phyloP scores from a whole-genome alignment of 2,888 invertebrate species.

The Leucania comma region DNA sequence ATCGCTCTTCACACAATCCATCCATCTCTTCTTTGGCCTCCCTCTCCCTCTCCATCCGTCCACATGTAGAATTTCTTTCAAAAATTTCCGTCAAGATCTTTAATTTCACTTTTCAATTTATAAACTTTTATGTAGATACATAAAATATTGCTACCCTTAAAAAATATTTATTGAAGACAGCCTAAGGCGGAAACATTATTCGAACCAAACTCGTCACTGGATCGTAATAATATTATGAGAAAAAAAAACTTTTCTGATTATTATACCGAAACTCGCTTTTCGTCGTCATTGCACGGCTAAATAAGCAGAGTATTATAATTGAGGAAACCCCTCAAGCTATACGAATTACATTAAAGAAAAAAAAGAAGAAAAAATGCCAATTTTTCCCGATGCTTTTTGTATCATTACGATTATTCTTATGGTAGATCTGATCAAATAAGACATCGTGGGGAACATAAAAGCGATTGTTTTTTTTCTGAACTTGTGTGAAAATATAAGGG shows the following conservation, averaged over 20 bases:
- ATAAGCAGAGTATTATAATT: conserved; percentile 51
- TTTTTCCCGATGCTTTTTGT: conserved; percentile 38
- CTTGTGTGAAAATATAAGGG: neutral
- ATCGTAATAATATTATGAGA: conserved; percentile 11
- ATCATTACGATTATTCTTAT: conserved; percentile 37
- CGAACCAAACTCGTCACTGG: conserved; percentile 30
- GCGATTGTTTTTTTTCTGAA: conserved; percentile 6
- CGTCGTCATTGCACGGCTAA: conserved; percentile 40
- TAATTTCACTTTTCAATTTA: neutral
- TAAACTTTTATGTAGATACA: conserved; percentile 5
- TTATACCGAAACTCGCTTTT: conserved; percentile 14
- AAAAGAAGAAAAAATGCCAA: conserved; percentile 29
- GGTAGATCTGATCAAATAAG: conserved; percentile 34
- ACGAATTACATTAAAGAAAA: conserved; percentile 42
- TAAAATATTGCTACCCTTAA: conserved; percentile 6
- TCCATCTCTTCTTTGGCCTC: too few relatives aligned
- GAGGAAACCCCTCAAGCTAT: conserved; percentile 53
- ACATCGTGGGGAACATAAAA: conserved; percentile 11
- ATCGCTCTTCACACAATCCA: too few relatives aligned
- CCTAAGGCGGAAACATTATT: conserved; percentile 10
- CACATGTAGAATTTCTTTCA: too few relatives aligned
- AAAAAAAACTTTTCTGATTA: conserved; percentile 37
- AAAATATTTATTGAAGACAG: conserved; percentile 17
- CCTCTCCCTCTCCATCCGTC: too few relatives aligned
- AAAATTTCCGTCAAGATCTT: neutral